phyloP scores from a whole-genome alignment of 1,140 invertebrate species.

The Kradibia gibbosae region DNA sequence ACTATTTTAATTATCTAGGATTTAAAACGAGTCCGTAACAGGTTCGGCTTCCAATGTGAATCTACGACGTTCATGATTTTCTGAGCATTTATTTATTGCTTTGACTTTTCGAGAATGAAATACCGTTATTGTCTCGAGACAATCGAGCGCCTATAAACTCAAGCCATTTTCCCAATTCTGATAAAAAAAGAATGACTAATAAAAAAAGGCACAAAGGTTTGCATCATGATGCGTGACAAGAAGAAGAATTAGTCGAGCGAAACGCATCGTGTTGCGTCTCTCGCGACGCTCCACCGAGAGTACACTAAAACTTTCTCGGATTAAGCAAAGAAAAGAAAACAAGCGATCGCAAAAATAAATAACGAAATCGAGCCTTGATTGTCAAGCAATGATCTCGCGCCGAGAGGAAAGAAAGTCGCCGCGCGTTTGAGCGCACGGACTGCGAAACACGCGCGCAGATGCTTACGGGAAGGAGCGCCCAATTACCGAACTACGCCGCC shows the following conservation, averaged over 20 bases:
- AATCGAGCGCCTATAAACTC: background rate
- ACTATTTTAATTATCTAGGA: conserved; percentile 28
- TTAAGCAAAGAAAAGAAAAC: conserved; percentile 50
- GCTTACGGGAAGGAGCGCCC: conserved; percentile 3
- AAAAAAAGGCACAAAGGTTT: conserved; percentile 48
- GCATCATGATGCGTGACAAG: conserved; percentile 41
- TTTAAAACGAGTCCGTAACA: background rate
- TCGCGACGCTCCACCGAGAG: background rate
- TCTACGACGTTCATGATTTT: background rate
- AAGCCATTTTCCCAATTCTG: conserved; percentile 7
- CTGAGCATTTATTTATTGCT: background rate
- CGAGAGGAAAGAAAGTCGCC: conserved; percentile 34
- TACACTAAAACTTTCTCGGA: conserved; percentile 44
- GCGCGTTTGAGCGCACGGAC: background rate
- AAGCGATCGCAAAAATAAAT: conserved; percentile 42
- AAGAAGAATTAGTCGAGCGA: conserved; percentile 50
- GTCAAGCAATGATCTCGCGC: conserved; percentile 21
- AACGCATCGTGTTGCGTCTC: conserved; percentile 34
- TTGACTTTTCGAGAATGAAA: conserved; percentile 1
- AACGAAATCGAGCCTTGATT: conserved; percentile 46
- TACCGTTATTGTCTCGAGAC: background rate
- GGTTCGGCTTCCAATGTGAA: background rate
- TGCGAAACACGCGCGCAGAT: background rate
- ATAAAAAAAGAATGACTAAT: background rate
- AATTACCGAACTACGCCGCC: conserved; percentile 35